Evolutionary conservation across 2,797 vertebrate species (phyloP).

Genomic region (Poecile montanus): DNA sequence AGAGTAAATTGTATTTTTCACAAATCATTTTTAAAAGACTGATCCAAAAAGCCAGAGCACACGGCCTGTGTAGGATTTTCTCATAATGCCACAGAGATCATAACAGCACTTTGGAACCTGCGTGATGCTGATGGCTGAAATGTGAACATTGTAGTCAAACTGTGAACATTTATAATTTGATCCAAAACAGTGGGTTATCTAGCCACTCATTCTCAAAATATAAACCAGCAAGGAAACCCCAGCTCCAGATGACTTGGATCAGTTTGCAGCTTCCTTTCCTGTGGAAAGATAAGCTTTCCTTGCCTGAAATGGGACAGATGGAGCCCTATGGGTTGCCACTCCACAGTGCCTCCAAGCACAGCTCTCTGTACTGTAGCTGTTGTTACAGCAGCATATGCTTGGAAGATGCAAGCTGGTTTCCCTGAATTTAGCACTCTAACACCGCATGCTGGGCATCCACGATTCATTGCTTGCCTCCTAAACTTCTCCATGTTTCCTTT

Average conservation of each 20-base stretch:
- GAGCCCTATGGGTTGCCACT: slow-evolving; percentile 59
- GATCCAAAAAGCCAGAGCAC: background rate
- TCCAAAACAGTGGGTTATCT: slow-evolving; percentile 16
- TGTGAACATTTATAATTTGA: slow-evolving; percentile 8
- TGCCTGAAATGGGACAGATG: slow-evolving; percentile 56
- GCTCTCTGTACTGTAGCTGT: background rate
- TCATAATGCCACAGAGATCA: background rate
- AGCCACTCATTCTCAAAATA: slow-evolving; percentile 12
- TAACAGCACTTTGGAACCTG: background rate
- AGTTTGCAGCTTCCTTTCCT: slow-evolving; percentile 20
- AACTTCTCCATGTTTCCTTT: background rate
- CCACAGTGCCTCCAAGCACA: slow-evolving; percentile 31
- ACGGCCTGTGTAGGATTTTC: background rate
- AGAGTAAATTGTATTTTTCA: background rate
- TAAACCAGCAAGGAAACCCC: slow-evolving; percentile 40
- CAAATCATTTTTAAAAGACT: background rate
- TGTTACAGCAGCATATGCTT: slow-evolving; percentile 62
- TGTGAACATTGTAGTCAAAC: background rate
- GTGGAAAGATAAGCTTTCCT: slow-evolving; percentile 11
- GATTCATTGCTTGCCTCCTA: slow-evolving; percentile 22
- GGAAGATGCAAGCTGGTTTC: slow-evolving; percentile 35
- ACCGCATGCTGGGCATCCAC: slow-evolving; percentile 4
- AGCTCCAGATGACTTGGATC: background rate
- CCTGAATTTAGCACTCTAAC: background rate
- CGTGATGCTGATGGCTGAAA: background rate